Percentiles rank a stretch among this genome's conserved stretches.
Evolutionary conservation across 2,113 vertebrate genomes (phyloP).

Genomic region (Macrotus californicus): DNA sequence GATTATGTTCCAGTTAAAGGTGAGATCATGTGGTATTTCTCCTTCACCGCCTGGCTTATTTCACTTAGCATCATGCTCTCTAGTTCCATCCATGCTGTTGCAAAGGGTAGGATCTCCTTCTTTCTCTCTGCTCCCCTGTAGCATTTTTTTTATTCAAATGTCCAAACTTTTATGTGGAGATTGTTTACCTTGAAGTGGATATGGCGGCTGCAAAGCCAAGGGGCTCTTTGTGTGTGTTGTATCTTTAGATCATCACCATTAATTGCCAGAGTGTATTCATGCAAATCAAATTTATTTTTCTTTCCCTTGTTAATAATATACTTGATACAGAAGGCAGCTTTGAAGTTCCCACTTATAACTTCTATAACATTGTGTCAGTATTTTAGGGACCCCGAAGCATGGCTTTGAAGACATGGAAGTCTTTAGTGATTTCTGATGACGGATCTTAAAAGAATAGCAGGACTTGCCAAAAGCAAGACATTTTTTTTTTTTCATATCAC

Average conservation of each 20-base stretch:
- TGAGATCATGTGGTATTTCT: no score
- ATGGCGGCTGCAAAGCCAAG: not conserved
- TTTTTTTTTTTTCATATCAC: conserved; percentile 22
- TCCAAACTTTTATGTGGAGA: not conserved
- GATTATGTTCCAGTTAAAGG: no score
- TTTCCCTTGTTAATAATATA: not conserved
- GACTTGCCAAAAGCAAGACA: not conserved
- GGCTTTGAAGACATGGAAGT: not conserved
- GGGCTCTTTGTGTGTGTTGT: not conserved
- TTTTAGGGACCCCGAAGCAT: not conserved
- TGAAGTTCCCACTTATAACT: not conserved
- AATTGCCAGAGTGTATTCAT: not conserved
- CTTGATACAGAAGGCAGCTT: not conserved
- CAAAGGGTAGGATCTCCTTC: no score
- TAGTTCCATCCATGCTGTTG: no score
- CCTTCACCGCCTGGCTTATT: no score
- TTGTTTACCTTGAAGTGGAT: not conserved
- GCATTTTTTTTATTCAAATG: not conserved
- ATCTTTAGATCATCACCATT: not conserved
- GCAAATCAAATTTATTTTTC: not conserved
- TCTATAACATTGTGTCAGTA: not conserved
- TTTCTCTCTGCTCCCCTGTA: no score
- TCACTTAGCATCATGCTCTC: no score
- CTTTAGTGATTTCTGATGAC: conserved; percentile 11
- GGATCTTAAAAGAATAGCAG: conserved; percentile 28